Evolutionary conservation across 2,113 vertebrate species (phyloP).

Genomic region (Scolopax mira): DNA sequence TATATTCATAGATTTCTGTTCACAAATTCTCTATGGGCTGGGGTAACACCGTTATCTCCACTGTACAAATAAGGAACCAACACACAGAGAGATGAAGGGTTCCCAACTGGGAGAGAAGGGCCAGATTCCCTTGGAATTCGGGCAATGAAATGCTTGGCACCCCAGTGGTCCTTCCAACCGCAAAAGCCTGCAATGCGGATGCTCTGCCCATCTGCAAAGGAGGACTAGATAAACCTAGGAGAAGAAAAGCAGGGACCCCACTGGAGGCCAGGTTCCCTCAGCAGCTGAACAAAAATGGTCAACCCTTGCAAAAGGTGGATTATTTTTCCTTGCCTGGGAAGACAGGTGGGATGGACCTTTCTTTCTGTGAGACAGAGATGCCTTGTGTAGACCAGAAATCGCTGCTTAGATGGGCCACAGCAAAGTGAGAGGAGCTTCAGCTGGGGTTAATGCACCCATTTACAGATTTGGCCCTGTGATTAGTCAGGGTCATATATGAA

Average conservation of each 20-base stretch:
- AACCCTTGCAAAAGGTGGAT: neutral
- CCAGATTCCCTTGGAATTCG: neutral
- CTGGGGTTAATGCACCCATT: neutral
- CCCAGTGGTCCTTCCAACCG: neutral
- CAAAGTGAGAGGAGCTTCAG: neutral
- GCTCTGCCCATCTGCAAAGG: neutral
- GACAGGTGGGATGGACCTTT: neutral
- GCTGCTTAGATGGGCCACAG: neutral
- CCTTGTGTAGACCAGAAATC: neutral
- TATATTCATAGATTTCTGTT: constrained; percentile 10
- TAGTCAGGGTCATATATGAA: constrained; percentile 1
- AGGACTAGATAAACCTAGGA: neutral
- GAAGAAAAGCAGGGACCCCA: neutral
- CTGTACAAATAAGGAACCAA: neutral
- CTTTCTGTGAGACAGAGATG: neutral
- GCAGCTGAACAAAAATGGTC: neutral
- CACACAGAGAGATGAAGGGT: neutral
- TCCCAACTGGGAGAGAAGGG: neutral
- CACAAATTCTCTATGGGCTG: neutral
- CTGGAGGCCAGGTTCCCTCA: neutral
- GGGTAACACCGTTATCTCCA: neutral
- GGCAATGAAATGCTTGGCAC: neutral
- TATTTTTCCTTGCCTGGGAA: neutral
- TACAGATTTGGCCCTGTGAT: neutral
- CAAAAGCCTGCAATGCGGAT: neutral